Evolutionary conservation across 2,113 vertebrate genomes (phyloP), one percentile per base, ranked within the genome.

Genomic region (Dromaius novaehollandiae): DNA sequence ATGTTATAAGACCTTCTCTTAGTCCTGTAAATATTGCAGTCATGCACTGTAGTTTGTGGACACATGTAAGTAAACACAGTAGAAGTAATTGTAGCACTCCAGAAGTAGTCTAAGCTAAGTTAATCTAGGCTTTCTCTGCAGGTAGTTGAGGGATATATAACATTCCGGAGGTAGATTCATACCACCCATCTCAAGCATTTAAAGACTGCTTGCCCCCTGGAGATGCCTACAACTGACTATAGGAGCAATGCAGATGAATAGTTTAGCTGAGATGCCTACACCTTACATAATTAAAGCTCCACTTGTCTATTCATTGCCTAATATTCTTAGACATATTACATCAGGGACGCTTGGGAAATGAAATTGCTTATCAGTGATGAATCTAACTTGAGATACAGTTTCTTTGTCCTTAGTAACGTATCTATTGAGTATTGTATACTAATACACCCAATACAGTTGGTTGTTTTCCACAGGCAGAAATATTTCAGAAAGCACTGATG

Each of bases 81-180:
- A 75, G 38, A 46, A 70, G 42, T 32, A 40, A 18, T 44, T 64
- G 44, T n/a, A 32, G 26, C 28, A 46, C 48, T 64, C 36, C 32
- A 1, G 3, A 64, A 58, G 15, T 9, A 51, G 26, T 16, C 68
- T 69, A 4, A 0, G 1, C 9, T 58, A 16, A 25, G 20, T 30
- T 69, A 18, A 75, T 32, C 19, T 22, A 32, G 68, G 61, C 55
- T 30, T n/a, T 28, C 32, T 88, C 42, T 53, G 18, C 55, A 32
- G 19, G 36, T 21, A 88, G 6, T 8, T n/a, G 61, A 69, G 61
- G 88, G 53, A 34, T 21, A 51, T 19, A n/a, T 44, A 32, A 40
- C 46, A 25, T 22, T 75, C 7, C 40, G 70, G 11, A n/a, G 21
- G 28, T 42, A 65, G 58, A 65, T 75, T 44, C 11, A 0, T 46